Evolutionary conservation across 2,888 invertebrate genomes (phyloP), one percentile per base, ranked within the genome.

Genomic region (Philhelius pedissequus): DNA sequence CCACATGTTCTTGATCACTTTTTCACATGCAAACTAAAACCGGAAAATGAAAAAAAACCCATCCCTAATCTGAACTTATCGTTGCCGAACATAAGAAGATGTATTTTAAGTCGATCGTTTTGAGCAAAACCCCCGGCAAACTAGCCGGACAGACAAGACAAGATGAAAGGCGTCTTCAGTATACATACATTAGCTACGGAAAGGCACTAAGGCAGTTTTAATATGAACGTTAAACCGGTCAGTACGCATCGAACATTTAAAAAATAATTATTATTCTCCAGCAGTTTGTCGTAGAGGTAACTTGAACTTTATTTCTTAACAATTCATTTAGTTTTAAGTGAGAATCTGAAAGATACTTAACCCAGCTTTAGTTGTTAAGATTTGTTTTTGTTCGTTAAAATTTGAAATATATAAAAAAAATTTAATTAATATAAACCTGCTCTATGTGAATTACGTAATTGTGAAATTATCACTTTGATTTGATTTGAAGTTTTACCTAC

Each of bases 221-320:
- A 64, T 60, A 73, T 52, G 74, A 58, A 56, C 79, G 74, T 75
- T 64, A 64, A 83, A 75, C 83, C 79, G 83, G 83, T 74, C 83
- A 79, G 83, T 79, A 74, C 83, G 79, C 43, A 70, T 83, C 70
- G 18, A 22, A 68, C 40, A 69, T 35, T 22, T 18, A 20, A 58
- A 11, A 30, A 15, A n/a, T n/a, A n/a, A 18, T 66, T n/a, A 27
- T 25, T 25, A 56, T 22, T 20, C 32, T 62, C 62, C 5, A 45
- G 45, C n/a, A n/a, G n/a, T n/a, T 7, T 56, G 5, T 62, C 60
- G 18, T 18, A 2, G 38, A 66, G 71, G 78, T 78, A 66, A 78
- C 13, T 77, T 77, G 7, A 56, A 62, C 18, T 60, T 50, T 2
- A 52, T 52, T 64, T 64, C 20, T 32, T 64, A 30, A 20, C 15